Conservation (phyloP, 2,888 invertebrate genomes). For the Disparrhopalites patrizii region DNA sequence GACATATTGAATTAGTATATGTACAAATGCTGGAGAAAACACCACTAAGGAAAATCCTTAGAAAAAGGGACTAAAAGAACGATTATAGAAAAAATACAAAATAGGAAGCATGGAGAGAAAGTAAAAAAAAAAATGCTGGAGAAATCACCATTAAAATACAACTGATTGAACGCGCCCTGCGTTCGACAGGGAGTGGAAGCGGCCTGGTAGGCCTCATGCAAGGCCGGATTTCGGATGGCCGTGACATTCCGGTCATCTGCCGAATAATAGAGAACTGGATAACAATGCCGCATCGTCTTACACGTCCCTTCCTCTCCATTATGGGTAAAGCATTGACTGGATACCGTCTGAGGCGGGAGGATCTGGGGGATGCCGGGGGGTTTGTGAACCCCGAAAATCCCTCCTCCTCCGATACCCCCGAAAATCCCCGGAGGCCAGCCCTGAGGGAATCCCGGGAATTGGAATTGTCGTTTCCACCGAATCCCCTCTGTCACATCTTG, state of each 20-base stretch:
- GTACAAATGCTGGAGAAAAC: too few species aligned
- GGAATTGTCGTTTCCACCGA: constrained; percentile 10
- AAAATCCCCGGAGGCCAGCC: neutral
- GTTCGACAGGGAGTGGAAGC: neutral
- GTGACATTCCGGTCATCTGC: neutral
- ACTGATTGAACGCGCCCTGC: neutral
- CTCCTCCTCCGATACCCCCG: neutral
- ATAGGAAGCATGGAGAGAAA: neutral
- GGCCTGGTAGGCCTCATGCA: constrained; percentile 2
- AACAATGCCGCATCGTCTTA: constrained; percentile 1
- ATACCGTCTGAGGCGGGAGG: neutral
- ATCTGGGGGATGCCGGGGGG: neutral
- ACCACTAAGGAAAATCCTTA: too few species aligned
- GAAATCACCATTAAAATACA: constrained; percentile 5
- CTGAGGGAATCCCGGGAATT: constrained; percentile 19
- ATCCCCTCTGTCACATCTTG: neutral
- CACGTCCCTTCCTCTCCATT: constrained; percentile 7
- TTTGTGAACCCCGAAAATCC: constrained; percentile 6
- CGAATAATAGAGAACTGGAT: constrained; percentile 3
- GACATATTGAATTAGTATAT: too few species aligned
- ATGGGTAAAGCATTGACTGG: constrained; percentile 1
- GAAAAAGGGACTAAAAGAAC: too few species aligned
- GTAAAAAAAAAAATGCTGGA: neutral
- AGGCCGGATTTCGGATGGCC: neutral
- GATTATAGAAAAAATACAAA: neutral